A percentile compares a stretch with the other conserved stretches of the same genome.
Conservation (phyloP, 2,888 invertebrate species). For the Teleiodes luculella region DNA sequence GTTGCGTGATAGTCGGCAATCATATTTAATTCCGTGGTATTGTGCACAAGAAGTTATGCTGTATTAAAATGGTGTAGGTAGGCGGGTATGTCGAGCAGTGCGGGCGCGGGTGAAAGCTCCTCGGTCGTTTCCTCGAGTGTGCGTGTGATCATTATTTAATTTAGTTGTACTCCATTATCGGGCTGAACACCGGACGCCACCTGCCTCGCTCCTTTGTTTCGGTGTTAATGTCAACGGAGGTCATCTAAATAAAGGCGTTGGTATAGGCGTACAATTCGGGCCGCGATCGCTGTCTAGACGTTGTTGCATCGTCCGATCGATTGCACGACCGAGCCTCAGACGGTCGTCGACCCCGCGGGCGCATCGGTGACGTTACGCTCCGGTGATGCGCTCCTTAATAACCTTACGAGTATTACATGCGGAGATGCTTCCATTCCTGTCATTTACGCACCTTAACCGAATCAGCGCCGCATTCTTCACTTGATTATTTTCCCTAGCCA, state of each 20-base stretch:
- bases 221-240: slow-evolving; percentile 74
- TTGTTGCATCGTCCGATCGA: slow-evolving; percentile 76
- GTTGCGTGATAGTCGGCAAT: slow-evolving; percentile 51
- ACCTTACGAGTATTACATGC: slow-evolving; percentile 55
- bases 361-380: slow-evolving; percentile 78
- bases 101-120: slow-evolving; percentile 65
- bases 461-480: slow-evolving; percentile 32
- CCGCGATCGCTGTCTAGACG: slow-evolving; percentile 73
- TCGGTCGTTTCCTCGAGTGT: slow-evolving; percentile 35
- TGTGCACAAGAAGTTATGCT: slow-evolving; percentile 34
- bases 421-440: slow-evolving; percentile 42
- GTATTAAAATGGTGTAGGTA: slow-evolving; percentile 32
- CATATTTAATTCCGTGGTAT: slow-evolving; percentile 35
- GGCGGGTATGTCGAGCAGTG: slow-evolving; percentile 43
- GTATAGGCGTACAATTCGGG: slow-evolving; percentile 65
- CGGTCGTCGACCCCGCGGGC: slow-evolving; percentile 75
- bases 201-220: slow-evolving; percentile 75
- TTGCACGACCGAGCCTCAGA: slow-evolving; percentile 72
- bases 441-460: slow-evolving; percentile 36
- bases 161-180: slow-evolving; percentile 54
- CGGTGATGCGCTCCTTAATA: slow-evolving; percentile 71
- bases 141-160: slow-evolving; percentile 61
- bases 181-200: slow-evolving; percentile 59
- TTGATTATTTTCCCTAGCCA: slow-evolving; percentile 10
- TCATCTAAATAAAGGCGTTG: slow-evolving; percentile 73